phyloP scores from a whole-genome alignment of 1,140 invertebrate genomes.

The Drosophila arawakana region DNA sequence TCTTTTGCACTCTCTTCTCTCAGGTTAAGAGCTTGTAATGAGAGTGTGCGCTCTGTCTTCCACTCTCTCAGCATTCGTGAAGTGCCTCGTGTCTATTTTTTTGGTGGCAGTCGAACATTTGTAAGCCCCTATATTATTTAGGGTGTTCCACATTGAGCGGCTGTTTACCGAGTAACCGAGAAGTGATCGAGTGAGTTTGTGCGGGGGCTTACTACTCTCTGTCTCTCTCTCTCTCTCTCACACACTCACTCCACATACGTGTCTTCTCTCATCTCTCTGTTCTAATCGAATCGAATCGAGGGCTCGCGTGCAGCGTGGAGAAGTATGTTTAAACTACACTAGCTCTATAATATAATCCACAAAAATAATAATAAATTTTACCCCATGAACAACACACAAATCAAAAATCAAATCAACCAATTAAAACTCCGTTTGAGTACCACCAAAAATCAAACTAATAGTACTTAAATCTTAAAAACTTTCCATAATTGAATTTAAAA shows the following conservation, averaged over 20 bases:
- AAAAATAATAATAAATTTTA: constrained; percentile 27
- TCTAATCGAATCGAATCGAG: constrained; percentile 72
- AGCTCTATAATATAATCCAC: constrained; percentile 51
- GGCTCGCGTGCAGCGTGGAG: constrained; percentile 83
- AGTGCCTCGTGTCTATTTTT: constrained; percentile 51
- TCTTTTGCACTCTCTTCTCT: constrained; percentile 80
- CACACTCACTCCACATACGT: constrained; percentile 8
- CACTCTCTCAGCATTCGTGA: constrained; percentile 26
- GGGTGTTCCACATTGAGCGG: constrained; percentile 28
- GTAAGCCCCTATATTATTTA: constrained; percentile 23
- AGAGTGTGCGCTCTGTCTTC: constrained; percentile 39
- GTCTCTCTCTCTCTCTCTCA: not conserved
- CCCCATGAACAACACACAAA: constrained; percentile 46
- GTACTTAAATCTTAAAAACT: constrained; percentile 12
- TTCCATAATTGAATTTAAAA: constrained; percentile 25
- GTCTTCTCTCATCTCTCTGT: constrained; percentile 58
- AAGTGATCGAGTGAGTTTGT: constrained; percentile 68
- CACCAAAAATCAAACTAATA: constrained; percentile 32
- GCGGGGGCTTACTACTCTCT: constrained; percentile 47
- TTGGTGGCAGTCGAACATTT: constrained; percentile 34
- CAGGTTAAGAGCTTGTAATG: constrained; percentile 71
- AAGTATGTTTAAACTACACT: constrained; percentile 82
- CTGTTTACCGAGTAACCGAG: constrained; percentile 36
- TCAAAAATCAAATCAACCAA: constrained; percentile 39
- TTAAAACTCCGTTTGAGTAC: constrained; percentile 45